These are phyloP conservation scores for Tridacna crocea DNA, from an alignment of 2,888 invertebrate genomes.

Conservation along the genomic window DNA sequence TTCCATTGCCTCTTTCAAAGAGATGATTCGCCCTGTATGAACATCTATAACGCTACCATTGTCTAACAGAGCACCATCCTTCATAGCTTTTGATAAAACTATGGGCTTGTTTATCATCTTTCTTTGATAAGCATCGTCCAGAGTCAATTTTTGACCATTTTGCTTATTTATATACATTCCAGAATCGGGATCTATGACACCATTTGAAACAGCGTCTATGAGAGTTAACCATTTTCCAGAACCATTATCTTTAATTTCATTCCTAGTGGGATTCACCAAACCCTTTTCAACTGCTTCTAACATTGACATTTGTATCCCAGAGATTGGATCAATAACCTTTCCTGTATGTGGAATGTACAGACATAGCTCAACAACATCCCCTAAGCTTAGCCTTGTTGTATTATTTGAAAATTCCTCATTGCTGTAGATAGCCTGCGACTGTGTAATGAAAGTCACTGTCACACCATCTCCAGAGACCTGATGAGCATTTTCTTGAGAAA, in stretches of 20 bases:
- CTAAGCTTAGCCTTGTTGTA: conserved; percentile 79
- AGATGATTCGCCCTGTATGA: conserved; percentile 89
- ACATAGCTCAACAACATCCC: conserved; percentile 83
- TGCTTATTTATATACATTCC: conserved; percentile 92
- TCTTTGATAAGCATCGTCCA: conserved; percentile 93
- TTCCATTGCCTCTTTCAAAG: conserved; percentile 93
- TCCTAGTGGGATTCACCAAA: conserved; percentile 88
- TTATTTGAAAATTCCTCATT: conserved; percentile 68
- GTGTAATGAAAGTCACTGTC: conserved; percentile 77
- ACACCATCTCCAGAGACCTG: conserved; percentile 77
- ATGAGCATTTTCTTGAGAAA: conserved; percentile 70
- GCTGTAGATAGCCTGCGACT: conserved; percentile 79
- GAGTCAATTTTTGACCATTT: conserved; percentile 90
- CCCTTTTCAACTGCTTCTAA: conserved; percentile 90
- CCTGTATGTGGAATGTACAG: conserved; percentile 84
- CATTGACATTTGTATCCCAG: conserved; percentile 87
- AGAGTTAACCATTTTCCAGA: conserved; percentile 95
- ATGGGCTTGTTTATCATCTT: conserved; percentile 86
- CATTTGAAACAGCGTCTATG: conserved; percentile 95
- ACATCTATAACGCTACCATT: conserved; percentile 89
- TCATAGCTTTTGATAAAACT: conserved; percentile 94
- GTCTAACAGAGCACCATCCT: conserved; percentile 85
- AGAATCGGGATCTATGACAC: conserved; percentile 90
- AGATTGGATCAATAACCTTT: conserved; percentile 84
- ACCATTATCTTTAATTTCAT: conserved; percentile 92